Conservation (phyloP, 2,113 vertebrate species). For the Cyprinodon variegatus region DNA sequence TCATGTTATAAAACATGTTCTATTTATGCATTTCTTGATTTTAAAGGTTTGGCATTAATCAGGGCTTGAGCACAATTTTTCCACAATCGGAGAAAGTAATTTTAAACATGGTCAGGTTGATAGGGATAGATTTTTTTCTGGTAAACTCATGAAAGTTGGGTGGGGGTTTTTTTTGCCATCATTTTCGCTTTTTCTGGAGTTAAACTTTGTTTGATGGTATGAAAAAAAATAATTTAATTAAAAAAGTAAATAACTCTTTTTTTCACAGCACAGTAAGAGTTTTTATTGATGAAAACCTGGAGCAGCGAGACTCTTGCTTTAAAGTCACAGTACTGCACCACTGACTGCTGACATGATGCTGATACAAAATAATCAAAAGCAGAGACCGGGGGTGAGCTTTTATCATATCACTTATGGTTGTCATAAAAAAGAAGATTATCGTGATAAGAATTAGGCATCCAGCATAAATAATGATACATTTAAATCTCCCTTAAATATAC, state of each 20-base stretch:
- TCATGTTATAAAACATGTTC: not conserved
- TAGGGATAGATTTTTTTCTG: too few relatives aligned
- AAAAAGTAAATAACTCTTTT: too few relatives aligned
- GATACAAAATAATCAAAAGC: constrained; percentile 42
- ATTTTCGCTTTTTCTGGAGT: too few relatives aligned
- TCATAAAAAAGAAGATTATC: too few relatives aligned
- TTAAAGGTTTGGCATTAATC: not conserved
- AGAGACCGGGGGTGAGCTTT: not conserved
- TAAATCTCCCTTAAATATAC: not conserved
- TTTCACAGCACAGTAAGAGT: constrained; percentile 9
- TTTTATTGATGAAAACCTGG: constrained; percentile 57
- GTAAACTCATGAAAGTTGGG: too few relatives aligned
- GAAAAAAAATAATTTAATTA: too few relatives aligned
- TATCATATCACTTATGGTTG: too few relatives aligned
- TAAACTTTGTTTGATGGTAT: too few relatives aligned
- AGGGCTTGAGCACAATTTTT: too few relatives aligned
- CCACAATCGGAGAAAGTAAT: too few relatives aligned
- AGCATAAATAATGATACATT: not conserved
- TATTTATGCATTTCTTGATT: not conserved
- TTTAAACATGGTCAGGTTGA: too few relatives aligned
- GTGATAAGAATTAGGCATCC: not conserved
- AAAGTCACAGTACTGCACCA: constrained; percentile 5
- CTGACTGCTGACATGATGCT: constrained; percentile 39
- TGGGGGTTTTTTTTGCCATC: too few relatives aligned
- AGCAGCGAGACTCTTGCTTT: constrained; percentile 23